Percentiles rank a stretch among this genome's conserved stretches.
These are phyloP conservation scores for Upupa epops DNA, from an alignment of 2,113 vertebrate species.

Conservation along the genomic window DNA sequence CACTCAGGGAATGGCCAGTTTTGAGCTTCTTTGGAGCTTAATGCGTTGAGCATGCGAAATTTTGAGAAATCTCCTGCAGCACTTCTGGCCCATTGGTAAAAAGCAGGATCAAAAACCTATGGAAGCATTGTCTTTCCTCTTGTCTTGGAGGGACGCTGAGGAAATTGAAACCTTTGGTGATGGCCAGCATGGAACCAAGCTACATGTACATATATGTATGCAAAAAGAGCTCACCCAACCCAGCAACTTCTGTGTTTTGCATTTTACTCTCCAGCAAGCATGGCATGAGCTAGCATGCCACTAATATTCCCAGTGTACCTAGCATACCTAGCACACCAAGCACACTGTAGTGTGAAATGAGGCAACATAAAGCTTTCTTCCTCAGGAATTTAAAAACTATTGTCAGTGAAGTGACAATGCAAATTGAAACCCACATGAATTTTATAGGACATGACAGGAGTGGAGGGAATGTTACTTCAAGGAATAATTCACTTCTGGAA, in stretches of 20 bases:
- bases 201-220: accelerated
- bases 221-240: background rate
- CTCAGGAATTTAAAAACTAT: background rate
- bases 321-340: background rate
- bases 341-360: accelerated
- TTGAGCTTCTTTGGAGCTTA: background rate
- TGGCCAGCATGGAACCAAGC: background rate
- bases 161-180: background rate
- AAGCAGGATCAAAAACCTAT: accelerated
- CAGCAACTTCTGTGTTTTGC: background rate
- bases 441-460: background rate
- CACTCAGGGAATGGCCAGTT: background rate
- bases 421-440: background rate
- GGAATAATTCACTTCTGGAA: background rate
- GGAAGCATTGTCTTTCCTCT: background rate
- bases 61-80: background rate
- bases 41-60: background rate
- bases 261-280: background rate
- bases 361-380: background rate
- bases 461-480: background rate
- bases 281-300: accelerated
- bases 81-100: background rate
- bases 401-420: background rate
- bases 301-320: background rate
- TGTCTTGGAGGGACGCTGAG: background rate